phyloP scores from a whole-genome alignment of 2,888 invertebrate genomes.

The Ethmia dodecea region DNA sequence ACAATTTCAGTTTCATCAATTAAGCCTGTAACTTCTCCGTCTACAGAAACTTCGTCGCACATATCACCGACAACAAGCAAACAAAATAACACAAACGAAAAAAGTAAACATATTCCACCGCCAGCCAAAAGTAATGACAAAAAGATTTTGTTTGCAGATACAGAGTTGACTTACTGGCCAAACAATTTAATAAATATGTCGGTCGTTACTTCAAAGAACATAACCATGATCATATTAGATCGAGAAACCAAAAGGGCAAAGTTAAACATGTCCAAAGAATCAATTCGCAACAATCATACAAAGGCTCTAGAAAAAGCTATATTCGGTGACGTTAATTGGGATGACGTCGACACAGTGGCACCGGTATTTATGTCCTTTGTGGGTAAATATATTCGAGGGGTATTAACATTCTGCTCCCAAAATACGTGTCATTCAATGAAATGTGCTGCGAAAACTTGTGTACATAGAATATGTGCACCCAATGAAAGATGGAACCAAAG shows the following conservation, averaged over 20 bases:
- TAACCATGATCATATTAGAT: conserved; percentile 50
- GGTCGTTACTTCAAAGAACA: conserved; percentile 33
- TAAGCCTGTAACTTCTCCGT: not conserved
- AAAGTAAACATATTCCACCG: not conserved
- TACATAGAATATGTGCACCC: conserved; percentile 52
- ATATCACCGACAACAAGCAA: not conserved
- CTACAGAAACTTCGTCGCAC: not conserved
- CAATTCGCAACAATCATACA: conserved; percentile 44
- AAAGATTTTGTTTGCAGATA: conserved; percentile 31
- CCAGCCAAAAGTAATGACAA: conserved; percentile 17
- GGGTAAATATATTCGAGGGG: conserved; percentile 62
- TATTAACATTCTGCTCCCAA: conserved; percentile 60
- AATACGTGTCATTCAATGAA: conserved; percentile 62
- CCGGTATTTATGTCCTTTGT: conserved; percentile 61
- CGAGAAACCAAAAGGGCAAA: conserved; percentile 52
- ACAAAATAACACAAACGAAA: not conserved
- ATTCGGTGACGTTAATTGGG: conserved; percentile 63
- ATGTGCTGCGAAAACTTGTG: conserved; percentile 51
- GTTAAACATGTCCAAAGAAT: conserved; percentile 47
- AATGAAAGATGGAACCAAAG: conserved; percentile 48
- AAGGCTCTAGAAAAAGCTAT: conserved; percentile 52
- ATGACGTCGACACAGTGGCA: conserved; percentile 54
- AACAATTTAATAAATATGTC: conserved; percentile 25
- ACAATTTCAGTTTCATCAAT: not conserved
- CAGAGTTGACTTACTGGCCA: conserved; percentile 61